A percentile compares a stretch with the other conserved stretches of the same genome.
These are phyloP conservation scores for Sebastes aleutianus DNA, from an alignment of 2,797 vertebrate species.

Conservation along the genomic window DNA sequence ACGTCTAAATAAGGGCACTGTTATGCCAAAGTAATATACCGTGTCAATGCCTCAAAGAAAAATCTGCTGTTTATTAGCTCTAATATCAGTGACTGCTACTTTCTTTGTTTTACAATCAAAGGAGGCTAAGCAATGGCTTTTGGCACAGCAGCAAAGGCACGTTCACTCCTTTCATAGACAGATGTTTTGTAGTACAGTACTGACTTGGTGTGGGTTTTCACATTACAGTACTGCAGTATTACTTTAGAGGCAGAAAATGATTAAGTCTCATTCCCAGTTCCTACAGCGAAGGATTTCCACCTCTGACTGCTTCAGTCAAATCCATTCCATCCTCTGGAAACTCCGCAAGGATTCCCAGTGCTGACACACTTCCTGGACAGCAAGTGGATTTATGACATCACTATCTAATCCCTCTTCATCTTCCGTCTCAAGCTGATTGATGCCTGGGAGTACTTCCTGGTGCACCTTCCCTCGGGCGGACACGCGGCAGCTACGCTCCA, in stretches of 20 bases:
- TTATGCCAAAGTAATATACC: slow-evolving; percentile 15
- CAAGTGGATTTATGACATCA: slow-evolving; percentile 73
- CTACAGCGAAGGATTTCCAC: slow-evolving; percentile 59
- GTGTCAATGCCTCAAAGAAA: slow-evolving; percentile 33
- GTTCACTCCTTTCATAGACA: slow-evolving; percentile 52
- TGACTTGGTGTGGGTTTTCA: slow-evolving; percentile 49
- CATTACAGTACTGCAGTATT: slow-evolving; percentile 40
- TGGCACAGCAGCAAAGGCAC: slow-evolving; percentile 60
- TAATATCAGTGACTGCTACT: slow-evolving; percentile 39
- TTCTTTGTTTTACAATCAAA: slow-evolving; percentile 64
- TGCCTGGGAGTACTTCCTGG: slow-evolving; percentile 65
- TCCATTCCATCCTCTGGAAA: slow-evolving; percentile 65
- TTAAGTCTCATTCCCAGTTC: slow-evolving; percentile 59
- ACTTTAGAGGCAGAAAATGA: slow-evolving; percentile 61
- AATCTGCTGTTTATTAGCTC: slow-evolving; percentile 63
- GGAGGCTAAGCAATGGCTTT: slow-evolving; percentile 42
- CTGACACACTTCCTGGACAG: slow-evolving; percentile 69
- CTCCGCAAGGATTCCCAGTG: slow-evolving; percentile 59
- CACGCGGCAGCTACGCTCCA: slow-evolving; percentile 51
- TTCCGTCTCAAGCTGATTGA: slow-evolving; percentile 52
- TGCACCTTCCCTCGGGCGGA: slow-evolving; percentile 63
- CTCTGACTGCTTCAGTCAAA: slow-evolving; percentile 52
- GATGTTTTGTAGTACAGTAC: slow-evolving; percentile 58
- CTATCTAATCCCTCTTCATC: slow-evolving; percentile 70
- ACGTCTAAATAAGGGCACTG: slow-evolving; percentile 17